Evolutionary conservation across 2,888 invertebrate genomes (phyloP).

Genomic region (Nudaria mundana): DNA sequence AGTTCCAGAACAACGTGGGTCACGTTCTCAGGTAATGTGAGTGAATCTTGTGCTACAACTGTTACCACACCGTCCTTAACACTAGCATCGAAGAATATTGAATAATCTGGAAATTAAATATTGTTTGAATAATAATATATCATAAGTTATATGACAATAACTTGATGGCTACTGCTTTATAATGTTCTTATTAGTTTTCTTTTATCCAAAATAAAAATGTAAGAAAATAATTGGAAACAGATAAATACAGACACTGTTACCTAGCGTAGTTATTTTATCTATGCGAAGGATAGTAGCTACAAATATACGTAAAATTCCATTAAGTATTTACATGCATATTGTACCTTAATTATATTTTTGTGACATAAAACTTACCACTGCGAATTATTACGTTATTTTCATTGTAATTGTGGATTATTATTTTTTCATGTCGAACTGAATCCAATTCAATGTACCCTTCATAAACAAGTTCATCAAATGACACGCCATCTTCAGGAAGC

Average conservation of each 20-base stretch:
- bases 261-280: too few species aligned
- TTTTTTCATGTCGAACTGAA: background rate
- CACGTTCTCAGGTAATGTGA: constrained; percentile 36
- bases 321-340: too few species aligned
- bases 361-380: background rate
- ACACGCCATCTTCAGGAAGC: background rate
- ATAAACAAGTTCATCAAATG: background rate
- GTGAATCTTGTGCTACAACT: background rate
- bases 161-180: too few species aligned
- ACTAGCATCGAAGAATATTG: background rate
- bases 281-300: too few species aligned
- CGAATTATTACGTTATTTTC: background rate
- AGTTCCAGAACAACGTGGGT: constrained; percentile 47
- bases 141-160: too few species aligned
- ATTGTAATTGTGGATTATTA: background rate
- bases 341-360: too few species aligned
- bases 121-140: too few species aligned
- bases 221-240: too few species aligned
- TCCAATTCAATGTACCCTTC: background rate
- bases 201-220: too few species aligned
- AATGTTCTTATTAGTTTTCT: too few species aligned
- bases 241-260: too few species aligned
- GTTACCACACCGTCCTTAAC: background rate
- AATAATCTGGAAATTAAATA: background rate
- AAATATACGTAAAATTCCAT: too few species aligned